Evolutionary conservation across 2,113 vertebrate species (phyloP).

Genomic region (Ptychochromis oligacanthus): DNA sequence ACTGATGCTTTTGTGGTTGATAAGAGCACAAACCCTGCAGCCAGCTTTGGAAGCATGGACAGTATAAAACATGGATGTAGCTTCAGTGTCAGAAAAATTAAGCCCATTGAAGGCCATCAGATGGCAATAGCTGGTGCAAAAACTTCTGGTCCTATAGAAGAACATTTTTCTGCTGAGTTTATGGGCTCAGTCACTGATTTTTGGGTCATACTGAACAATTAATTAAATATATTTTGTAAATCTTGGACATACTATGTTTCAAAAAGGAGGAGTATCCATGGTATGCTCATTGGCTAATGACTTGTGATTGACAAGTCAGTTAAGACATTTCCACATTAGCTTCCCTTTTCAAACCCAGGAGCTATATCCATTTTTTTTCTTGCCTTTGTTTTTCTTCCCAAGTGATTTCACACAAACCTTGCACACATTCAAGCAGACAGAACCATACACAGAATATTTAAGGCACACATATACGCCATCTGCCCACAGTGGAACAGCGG

Average conservation of each 20-base stretch:
- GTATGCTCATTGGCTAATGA: too few species aligned
- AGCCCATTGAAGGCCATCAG: too few species aligned
- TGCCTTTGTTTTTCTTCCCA: neutral
- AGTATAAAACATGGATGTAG: too few species aligned
- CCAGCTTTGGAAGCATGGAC: too few species aligned
- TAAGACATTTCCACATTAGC: neutral
- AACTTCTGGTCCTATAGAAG: neutral
- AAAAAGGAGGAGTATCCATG: neutral
- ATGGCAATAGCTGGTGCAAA: neutral
- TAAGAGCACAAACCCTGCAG: neutral
- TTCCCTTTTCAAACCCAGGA: neutral
- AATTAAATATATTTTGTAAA: neutral
- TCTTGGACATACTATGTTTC: neutral
- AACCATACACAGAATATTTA: constrained; percentile 7
- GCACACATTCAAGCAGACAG: neutral
- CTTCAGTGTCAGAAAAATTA: too few species aligned
- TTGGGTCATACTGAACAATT: neutral
- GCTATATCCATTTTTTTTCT: neutral
- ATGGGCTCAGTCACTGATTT: neutral
- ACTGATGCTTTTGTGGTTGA: neutral
- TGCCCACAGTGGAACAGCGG: neutral
- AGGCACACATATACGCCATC: neutral
- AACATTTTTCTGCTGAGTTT: neutral
- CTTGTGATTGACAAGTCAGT: neutral
- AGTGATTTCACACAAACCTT: neutral